phyloP scores from a whole-genome alignment of 2,888 invertebrate species.

The Cartodere bifasciata region DNA sequence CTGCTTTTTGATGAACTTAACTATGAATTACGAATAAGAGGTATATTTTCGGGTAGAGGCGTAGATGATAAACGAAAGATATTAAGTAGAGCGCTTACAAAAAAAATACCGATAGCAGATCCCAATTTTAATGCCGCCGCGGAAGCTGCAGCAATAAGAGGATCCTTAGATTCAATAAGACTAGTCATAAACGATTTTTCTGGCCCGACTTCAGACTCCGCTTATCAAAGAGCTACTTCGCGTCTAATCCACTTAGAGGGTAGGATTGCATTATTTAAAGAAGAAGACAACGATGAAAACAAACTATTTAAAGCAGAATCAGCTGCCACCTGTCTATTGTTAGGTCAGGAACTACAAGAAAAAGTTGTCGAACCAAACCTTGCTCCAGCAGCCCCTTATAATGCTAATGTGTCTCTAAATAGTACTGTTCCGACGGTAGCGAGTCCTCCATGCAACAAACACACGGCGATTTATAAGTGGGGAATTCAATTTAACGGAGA shows the following conservation, averaged over 20 bases:
- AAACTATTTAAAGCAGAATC: conserved; percentile 1
- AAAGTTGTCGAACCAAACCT: no score
- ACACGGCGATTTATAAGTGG: conserved; percentile 1
- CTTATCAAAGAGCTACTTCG: conserved; percentile 1
- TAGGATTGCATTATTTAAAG: background rate
- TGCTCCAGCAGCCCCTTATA: no score
- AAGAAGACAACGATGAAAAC: background rate
- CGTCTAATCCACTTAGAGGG: background rate
- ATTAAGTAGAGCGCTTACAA: background rate
- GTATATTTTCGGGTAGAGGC: background rate
- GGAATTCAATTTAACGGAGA: background rate
- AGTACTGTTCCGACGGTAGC: no score
- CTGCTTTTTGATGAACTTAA: conserved; percentile 12
- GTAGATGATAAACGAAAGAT: conserved; percentile 5
- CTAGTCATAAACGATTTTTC: conserved; percentile 2
- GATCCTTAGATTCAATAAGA: conserved; percentile 3
- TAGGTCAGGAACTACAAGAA: conserved; percentile 1
- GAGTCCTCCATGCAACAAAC: no score
- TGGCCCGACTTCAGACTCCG: background rate
- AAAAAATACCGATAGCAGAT: background rate
- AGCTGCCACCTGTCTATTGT: background rate
- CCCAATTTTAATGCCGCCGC: background rate
- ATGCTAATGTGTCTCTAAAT: no score
- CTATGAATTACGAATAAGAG: conserved; percentile 2
- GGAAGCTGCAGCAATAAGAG: conserved; percentile 2